phyloP scores from a whole-genome alignment of 2,113 vertebrate genomes.

The Murina feae region DNA sequence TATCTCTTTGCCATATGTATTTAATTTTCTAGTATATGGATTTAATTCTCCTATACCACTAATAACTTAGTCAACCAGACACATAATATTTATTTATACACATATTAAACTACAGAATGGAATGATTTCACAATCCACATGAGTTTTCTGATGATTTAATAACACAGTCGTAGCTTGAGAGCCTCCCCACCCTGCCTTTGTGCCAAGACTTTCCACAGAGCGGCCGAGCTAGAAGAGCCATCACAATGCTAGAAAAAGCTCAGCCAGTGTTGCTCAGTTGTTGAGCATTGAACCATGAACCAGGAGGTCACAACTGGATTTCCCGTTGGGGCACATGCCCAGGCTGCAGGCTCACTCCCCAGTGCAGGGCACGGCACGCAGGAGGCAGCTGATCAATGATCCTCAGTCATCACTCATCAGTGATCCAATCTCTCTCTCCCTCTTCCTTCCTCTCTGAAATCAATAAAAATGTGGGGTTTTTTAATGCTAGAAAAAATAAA shows the following conservation, averaged over 20 bases:
- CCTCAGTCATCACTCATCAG: no score
- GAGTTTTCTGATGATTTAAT: neutral
- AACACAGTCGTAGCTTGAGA: neutral
- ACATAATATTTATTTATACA: neutral
- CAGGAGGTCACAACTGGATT: no score
- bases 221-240: neutral
- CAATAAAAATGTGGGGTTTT: no score
- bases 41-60: conserved; percentile 1
- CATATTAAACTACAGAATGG: neutral
- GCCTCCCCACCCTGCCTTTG: neutral
- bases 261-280: no score
- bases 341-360: no score
- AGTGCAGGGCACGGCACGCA: no score
- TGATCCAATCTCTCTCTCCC: no score
- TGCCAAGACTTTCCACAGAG: neutral
- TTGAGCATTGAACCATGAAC: no score
- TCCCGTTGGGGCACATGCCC: no score
- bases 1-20: conserved; percentile 18
- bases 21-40: conserved; percentile 44
- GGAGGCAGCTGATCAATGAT: no score
- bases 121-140: neutral
- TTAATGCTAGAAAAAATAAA: neutral
- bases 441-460: no score
- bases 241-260: neutral
- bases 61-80: neutral